A percentile compares a stretch with the other conserved stretches of the same genome.
Conservation (phyloP, 1,140 invertebrate species). For the Drosophila guanche region DNA sequence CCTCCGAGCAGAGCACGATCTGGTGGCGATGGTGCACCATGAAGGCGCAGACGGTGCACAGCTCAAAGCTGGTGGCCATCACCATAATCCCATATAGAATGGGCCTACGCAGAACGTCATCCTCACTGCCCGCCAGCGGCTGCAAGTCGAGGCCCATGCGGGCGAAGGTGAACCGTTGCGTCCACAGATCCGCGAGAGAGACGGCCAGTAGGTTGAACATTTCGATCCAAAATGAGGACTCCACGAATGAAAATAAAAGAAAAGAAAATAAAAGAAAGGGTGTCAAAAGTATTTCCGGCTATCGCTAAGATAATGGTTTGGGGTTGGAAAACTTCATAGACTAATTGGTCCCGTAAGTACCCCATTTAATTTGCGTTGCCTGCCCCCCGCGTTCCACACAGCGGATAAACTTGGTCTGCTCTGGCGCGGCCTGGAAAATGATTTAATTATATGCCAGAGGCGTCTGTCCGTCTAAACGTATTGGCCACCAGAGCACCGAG, state of each 20-base stretch:
- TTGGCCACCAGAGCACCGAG: background rate
- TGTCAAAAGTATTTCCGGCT: too few relatives aligned
- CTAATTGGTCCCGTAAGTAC: slow-evolving; percentile 49
- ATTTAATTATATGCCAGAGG: slow-evolving; percentile 58
- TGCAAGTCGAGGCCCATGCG: slow-evolving; percentile 47
- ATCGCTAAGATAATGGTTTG: too few relatives aligned
- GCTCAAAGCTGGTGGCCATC: slow-evolving; percentile 51
- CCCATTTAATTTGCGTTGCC: slow-evolving; percentile 41
- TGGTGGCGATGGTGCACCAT: slow-evolving; percentile 43
- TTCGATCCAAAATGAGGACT: slow-evolving; percentile 26
- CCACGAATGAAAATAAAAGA: background rate
- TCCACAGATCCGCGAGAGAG: slow-evolving; percentile 48
- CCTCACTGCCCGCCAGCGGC: background rate
- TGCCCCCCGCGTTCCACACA: slow-evolving; percentile 8
- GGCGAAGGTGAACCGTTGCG: slow-evolving; percentile 53
- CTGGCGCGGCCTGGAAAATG: slow-evolving; percentile 29
- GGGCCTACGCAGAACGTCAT: slow-evolving; percentile 25
- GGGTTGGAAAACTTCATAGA: background rate
- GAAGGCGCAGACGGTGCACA: slow-evolving; percentile 63
- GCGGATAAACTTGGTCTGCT: slow-evolving; percentile 28
- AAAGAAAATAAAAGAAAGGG: background rate
- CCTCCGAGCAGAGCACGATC: slow-evolving; percentile 60
- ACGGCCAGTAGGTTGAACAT: slow-evolving; percentile 59
- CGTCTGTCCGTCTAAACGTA: slow-evolving; percentile 28
- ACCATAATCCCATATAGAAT: slow-evolving; percentile 42